Base-by-base conservation (phyloP, 2,888 invertebrate species). In the Dorcus hopei region DNA sequence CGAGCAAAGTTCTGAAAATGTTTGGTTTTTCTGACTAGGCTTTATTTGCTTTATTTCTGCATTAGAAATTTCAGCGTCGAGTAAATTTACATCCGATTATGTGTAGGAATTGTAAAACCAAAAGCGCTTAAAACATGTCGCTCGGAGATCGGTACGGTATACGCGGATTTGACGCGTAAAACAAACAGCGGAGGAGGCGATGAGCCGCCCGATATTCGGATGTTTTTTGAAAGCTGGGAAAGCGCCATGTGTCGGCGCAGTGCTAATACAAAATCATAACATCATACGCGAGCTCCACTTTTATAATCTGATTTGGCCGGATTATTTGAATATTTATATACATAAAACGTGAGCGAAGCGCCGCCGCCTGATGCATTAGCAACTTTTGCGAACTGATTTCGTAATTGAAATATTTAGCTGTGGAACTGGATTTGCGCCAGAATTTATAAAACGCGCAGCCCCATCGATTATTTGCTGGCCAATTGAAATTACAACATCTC, bases 291-390 rank as follows among this genome's bases (percentile, higher is more conserved):
- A 73, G 72, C 74, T 73, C 72, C 70, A 75, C 77, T 77, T 76
- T 75, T 74, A 76, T 77, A 77, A 77, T 76, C 77, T 72, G 77
- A 76, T 77, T 75, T 73, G 65, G 67, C 49, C 61, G 74, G 76
- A 75, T 77, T 77, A 76, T 76, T 76, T 77, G 77, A 77, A 77
- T 77, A 77, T 77, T 77, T 77, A 77, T 76, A 76, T 73, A 72
- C 75, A 77, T 75, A 75, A 76, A 74, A 75, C 70, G 72, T 68
- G 69, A 70, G 70, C 63, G 64, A 68, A 65, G 63, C 56, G 50
- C 38, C 63, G 66, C 71, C 74, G 75, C 74, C 71, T 74, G 70
- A 65, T 76, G 74, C 75, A 76, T 76, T 76, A 75, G 69, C 73
- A 72, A 70, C 73, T 74, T 74, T 71, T 33, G 26, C 69, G 69